phyloP scores from a whole-genome alignment of 1,140 invertebrate species.

The Drosophila teissieri region DNA sequence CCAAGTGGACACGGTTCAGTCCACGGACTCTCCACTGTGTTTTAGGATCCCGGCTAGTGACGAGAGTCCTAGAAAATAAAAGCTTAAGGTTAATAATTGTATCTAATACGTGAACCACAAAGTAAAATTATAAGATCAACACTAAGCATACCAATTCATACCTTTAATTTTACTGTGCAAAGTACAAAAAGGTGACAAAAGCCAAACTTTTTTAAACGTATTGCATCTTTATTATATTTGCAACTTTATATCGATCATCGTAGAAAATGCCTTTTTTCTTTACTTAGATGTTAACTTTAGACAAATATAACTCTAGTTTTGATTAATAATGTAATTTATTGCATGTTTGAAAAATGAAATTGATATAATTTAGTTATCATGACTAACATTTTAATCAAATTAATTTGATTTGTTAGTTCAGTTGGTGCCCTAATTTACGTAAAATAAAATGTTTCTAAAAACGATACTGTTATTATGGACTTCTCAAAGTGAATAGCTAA shows the following conservation, averaged over 20 bases:
- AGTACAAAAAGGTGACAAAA: no score
- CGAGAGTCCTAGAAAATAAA: not conserved
- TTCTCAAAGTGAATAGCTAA: conserved; percentile 6
- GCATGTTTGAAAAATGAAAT: no score
- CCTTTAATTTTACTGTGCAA: no score
- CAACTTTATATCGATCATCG: no score
- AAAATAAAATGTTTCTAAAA: not conserved
- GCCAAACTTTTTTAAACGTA: no score
- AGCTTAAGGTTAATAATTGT: no score
- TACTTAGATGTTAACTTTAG: no score
- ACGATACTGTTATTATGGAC: not conserved
- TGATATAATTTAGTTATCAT: not conserved
- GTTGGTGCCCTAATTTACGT: not conserved
- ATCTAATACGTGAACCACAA: no score
- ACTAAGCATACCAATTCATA: no score
- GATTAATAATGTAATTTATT: not conserved
- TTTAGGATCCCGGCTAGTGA: not conserved
- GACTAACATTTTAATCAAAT: not conserved
- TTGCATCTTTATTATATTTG: no score
- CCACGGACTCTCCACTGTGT: conserved; percentile 23
- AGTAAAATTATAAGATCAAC: no score
- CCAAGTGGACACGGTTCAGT: not conserved
- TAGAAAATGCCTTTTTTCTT: no score
- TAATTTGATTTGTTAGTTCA: not conserved
- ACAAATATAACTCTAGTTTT: not conserved